A percentile compares a stretch with the other conserved stretches of the same genome.
These are phyloP conservation scores for Trichogramma pretiosum DNA, from an alignment of 1,140 invertebrate genomes.

Conservation along the genomic window DNA sequence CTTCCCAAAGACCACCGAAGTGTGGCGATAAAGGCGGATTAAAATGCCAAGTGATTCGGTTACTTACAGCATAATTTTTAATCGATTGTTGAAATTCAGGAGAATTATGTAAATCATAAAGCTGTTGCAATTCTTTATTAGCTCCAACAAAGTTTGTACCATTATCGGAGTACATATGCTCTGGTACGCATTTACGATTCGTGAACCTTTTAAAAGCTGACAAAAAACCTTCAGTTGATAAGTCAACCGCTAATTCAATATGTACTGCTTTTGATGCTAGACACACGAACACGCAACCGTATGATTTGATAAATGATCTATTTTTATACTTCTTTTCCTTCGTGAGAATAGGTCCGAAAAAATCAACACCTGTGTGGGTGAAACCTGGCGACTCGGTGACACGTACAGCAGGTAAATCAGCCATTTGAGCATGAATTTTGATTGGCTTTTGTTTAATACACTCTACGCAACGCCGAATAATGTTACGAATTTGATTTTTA, in stretches of 20 bases:
- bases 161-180: conserved; percentile 22
- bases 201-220: no score
- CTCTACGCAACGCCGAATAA: not conserved
- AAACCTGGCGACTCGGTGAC: not conserved
- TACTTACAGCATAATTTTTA: not conserved
- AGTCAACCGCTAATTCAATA: not conserved
- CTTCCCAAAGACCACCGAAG: no score
- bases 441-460: not conserved
- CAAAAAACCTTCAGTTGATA: conserved; percentile 6
- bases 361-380: conserved; percentile 1
- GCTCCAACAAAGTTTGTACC: conserved; percentile 23
- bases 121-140: conserved; percentile 4
- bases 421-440: not conserved
- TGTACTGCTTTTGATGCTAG: conserved; percentile 3
- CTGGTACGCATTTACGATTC: conserved; percentile 11
- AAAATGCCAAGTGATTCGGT: conserved; percentile 15
- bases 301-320: conserved; percentile 9
- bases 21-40: conserved; percentile 17
- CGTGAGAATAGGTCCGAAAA: conserved; percentile 14
- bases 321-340: conserved; percentile 15
- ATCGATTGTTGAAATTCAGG: not conserved
- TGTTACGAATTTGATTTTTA: conserved; percentile 1
- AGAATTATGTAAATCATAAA: not conserved
- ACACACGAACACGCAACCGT: conserved; percentile 9
- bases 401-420: not conserved